phyloP scores from a whole-genome alignment of 92 coral and sea anemone genomes.

The Umimayanthus chanpuru region DNA sequence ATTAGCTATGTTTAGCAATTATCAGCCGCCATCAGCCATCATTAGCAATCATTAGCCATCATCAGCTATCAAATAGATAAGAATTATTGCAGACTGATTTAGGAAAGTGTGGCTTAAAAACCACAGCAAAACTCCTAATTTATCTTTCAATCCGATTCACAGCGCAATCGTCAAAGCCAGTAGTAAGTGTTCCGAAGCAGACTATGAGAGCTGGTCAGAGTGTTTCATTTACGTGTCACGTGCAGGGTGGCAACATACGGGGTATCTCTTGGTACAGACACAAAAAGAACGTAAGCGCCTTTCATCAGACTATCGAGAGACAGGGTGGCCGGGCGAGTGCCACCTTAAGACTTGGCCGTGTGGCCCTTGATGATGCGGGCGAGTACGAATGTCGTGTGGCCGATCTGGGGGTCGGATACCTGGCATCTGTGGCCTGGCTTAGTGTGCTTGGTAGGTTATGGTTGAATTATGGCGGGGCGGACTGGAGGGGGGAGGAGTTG shows the following conservation, averaged over 20 bases:
- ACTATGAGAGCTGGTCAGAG: conserved; percentile 25
- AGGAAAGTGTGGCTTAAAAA: neutral
- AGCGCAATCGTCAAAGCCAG: conserved; percentile 8
- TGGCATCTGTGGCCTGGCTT: conserved; percentile 30
- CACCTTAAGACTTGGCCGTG: conserved; percentile 12
- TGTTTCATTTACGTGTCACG: conserved; percentile 6
- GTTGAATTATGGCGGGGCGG: too few relatives aligned
- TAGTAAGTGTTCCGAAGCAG: conserved; percentile 5
- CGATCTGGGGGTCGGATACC: conserved; percentile 31
- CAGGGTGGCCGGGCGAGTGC: neutral
- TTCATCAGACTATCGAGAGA: conserved; percentile 12
- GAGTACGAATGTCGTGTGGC: conserved; percentile 38
- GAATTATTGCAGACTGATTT: too few relatives aligned
- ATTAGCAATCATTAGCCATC: too few relatives aligned
- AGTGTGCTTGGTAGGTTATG: conserved; percentile 28
- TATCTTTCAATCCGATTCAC: neutral
- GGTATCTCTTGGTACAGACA: conserved; percentile 31
- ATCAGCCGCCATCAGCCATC: too few relatives aligned
- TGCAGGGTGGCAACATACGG: neutral
- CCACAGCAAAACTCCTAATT: neutral
- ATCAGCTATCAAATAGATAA: too few relatives aligned
- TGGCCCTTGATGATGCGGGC: conserved; percentile 16
- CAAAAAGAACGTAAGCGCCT: conserved; percentile 15
- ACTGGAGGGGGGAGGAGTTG: too few relatives aligned
- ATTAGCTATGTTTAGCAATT: too few relatives aligned